Conservation (phyloP, 1,140 invertebrate species). For the Euura lappo region DNA sequence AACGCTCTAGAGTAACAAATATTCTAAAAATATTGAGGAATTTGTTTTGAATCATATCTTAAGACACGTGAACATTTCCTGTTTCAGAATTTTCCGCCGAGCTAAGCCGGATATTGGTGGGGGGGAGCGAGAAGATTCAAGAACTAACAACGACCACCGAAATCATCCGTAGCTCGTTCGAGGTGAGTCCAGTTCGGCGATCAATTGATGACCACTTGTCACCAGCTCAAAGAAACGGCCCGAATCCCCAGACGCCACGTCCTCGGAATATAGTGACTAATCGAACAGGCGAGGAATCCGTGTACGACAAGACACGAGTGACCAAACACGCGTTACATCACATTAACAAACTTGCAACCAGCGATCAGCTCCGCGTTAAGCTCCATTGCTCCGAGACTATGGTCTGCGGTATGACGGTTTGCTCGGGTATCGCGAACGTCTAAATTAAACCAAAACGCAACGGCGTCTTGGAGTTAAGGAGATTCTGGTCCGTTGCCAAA, state of each 20-base stretch:
- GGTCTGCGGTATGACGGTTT: not conserved
- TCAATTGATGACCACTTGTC: not conserved
- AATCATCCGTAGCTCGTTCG: constrained; percentile 20
- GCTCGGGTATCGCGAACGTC: constrained; percentile 31
- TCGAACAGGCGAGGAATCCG: not conserved
- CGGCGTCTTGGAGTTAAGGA: constrained; percentile 44
- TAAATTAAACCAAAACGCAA: constrained; percentile 52
- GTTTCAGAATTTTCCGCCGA: constrained; percentile 9
- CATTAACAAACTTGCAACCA: not conserved
- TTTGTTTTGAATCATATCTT: not conserved
- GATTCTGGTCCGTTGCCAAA: constrained; percentile 52
- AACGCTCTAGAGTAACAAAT: not conserved
- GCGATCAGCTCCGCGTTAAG: not conserved
- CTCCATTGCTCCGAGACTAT: not conserved
- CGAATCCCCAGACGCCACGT: not conserved
- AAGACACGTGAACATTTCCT: not conserved
- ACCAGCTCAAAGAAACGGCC: not conserved
- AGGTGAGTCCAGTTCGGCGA: constrained; percentile 21
- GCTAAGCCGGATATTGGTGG: constrained; percentile 20
- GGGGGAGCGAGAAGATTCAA: constrained; percentile 24
- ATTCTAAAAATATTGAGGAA: not conserved
- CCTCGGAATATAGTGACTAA: not conserved
- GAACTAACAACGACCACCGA: constrained; percentile 18
- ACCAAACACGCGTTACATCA: constrained; percentile 6
- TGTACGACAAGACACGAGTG: not conserved